Conservation (phyloP, 2,113 vertebrate species). For the Girardinichthys multiradiatus region DNA sequence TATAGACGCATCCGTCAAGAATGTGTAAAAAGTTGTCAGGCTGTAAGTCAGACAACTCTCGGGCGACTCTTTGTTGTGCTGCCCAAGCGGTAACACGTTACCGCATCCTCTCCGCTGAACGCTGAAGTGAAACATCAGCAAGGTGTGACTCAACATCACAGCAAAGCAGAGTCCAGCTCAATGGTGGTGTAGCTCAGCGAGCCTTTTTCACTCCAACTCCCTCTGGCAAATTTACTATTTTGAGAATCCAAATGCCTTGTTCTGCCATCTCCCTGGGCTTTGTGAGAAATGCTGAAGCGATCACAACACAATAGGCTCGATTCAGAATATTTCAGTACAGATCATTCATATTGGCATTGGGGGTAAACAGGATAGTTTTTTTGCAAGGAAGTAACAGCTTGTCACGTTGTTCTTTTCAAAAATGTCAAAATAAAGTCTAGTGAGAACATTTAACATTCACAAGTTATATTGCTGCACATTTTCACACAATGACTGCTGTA, state of each 20-base stretch:
- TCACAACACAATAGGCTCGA: slow-evolving; percentile 54
- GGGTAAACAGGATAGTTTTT: slow-evolving; percentile 39
- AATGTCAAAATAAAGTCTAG: slow-evolving; percentile 8
- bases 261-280: slow-evolving; percentile 56
- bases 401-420: background rate
- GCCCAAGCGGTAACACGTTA: slow-evolving; percentile 64
- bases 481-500: slow-evolving; percentile 9
- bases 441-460: background rate
- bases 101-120: slow-evolving; percentile 55
- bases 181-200: slow-evolving; percentile 33
- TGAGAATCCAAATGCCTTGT: slow-evolving; percentile 63
- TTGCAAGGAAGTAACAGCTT: slow-evolving; percentile 20
- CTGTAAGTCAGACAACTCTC: slow-evolving; percentile 45
- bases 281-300: slow-evolving; percentile 48
- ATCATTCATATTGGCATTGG: slow-evolving; percentile 40
- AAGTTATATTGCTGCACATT: slow-evolving; percentile 18
- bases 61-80: slow-evolving; percentile 60
- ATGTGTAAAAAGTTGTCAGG: slow-evolving; percentile 52
- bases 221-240: slow-evolving; percentile 73
- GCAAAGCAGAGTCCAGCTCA: slow-evolving; percentile 49
- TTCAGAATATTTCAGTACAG: slow-evolving; percentile 48
- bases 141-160: slow-evolving; percentile 58
- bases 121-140: slow-evolving; percentile 53
- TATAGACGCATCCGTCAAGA: slow-evolving; percentile 46
- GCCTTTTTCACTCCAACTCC: slow-evolving; percentile 55